Base-by-base conservation (phyloP, 2,888 invertebrate species). In the Monochamus alternatus region DNA sequence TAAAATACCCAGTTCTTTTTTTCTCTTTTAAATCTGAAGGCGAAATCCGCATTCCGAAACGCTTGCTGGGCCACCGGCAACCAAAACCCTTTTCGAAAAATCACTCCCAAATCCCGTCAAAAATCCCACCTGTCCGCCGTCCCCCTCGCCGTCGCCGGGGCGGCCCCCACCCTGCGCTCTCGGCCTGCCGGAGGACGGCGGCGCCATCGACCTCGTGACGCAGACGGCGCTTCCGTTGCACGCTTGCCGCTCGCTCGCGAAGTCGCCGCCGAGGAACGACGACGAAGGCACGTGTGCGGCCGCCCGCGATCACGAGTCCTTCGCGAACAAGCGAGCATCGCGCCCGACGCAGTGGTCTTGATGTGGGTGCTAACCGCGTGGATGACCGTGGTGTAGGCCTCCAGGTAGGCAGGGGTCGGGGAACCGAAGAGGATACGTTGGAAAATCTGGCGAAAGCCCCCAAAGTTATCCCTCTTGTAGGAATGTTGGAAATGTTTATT, bases 171-270 rank as follows among this genome's bases (percentile, higher is more conserved):
- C 32, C 32, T n/a, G 7, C 12, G 73, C 73, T 75, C 44, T 69
- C 64, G 78, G 74, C 75, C 71, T 74, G 71, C 76, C 14, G 14
- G n/a, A 12, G 83, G 81, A 81, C 81, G 81, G 83, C 84, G 83
- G 55, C 55, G 55, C 55, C 55, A 55, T 55, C 55, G 55, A 55
- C 55, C 78, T 76, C 80, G 80, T 81, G 55, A 80, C 77, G 79
- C 75, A 77, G 81, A 68, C 77, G 74, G 68, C 73, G 78, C 76
- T 80, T n/a, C 84, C 87, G 86, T 86, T 86, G 86, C 86, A 84
- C 84, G 81, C 81, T 71, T 84, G 85, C 86, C 84, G 84, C 84
- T 86, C 81, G 83, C 81, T 83, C 85, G 85, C 83, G 84, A 84
- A 84, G 74, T 78, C 68, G 71, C 67, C 73, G 65, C 73, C 75